Conservation (phyloP, 2,797 vertebrate species). For the Adelosebastes latens region DNA sequence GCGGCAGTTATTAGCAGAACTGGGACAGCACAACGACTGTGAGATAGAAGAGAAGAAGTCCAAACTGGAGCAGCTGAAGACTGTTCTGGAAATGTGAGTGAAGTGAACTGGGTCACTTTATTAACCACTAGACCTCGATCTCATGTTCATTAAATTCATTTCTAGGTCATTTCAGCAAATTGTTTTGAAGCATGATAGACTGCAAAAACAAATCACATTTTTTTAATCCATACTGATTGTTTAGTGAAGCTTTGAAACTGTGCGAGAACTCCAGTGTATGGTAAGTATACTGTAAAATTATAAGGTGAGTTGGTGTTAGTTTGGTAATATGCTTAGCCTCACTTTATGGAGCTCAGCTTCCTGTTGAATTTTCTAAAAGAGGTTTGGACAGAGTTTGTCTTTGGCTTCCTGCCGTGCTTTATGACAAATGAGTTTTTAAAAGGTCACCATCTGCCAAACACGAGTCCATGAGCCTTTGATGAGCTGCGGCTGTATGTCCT, state of each 20-base stretch:
- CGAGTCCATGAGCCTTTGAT: not conserved
- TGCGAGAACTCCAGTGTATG: not conserved
- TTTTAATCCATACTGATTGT: not conserved
- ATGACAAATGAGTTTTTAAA: slow-evolving; percentile 5
- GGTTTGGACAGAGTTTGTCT: not conserved
- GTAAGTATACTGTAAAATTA: too few species aligned
- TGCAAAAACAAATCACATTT: not conserved
- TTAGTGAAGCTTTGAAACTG: not conserved
- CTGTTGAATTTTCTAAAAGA: too few species aligned
- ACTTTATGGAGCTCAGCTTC: too few species aligned
- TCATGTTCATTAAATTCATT: not conserved
- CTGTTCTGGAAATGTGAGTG: slow-evolving; percentile 97
- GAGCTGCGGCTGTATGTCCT: not conserved
- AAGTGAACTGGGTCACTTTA: slow-evolving; percentile 40
- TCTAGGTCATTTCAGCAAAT: not conserved
- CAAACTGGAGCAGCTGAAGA: slow-evolving; percentile 98
- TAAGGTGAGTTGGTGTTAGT: not conserved
- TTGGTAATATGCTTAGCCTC: too few species aligned
- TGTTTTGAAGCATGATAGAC: not conserved
- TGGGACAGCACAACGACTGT: slow-evolving; percentile 88
- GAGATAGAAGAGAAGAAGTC: slow-evolving; percentile 96
- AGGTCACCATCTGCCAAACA: not conserved
- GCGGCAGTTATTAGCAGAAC: slow-evolving; percentile 90
- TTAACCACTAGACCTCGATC: not conserved
- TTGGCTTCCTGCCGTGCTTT: not conserved